Evolutionary conservation across 2,888 invertebrate species (phyloP).

Genomic region (Anthrax anthrax): DNA sequence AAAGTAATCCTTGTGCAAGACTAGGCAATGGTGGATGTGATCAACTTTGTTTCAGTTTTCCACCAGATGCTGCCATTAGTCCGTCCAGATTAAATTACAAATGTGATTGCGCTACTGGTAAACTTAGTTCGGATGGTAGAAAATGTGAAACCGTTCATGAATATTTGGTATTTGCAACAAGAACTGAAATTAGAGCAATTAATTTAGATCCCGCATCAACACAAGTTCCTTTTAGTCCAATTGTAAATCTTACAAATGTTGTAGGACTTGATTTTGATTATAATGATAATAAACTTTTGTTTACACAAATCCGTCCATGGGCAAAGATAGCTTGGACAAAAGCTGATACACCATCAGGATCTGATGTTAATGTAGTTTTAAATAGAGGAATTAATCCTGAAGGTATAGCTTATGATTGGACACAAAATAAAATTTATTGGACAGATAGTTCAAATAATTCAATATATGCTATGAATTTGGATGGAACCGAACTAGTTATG

Average conservation of each 20-base stretch:
- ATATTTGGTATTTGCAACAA: constrained; percentile 83
- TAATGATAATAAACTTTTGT: constrained; percentile 70
- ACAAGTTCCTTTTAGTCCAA: constrained; percentile 69
- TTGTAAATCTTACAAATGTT: constrained; percentile 77
- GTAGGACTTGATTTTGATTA: constrained; percentile 95
- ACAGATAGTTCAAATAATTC: constrained; percentile 90
- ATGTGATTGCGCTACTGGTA: constrained; percentile 90
- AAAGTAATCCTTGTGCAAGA: constrained; percentile 64
- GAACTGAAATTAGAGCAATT: constrained; percentile 86
- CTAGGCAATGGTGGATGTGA: constrained; percentile 74
- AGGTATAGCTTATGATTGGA: constrained; percentile 95
- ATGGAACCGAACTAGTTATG: constrained; percentile 76
- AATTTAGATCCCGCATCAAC: constrained; percentile 72
- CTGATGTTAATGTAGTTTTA: constrained; percentile 51
- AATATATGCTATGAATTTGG: constrained; percentile 87
- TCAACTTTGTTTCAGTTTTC: constrained; percentile 90
- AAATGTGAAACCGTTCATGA: constrained; percentile 75
- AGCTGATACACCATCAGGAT: constrained; percentile 49
- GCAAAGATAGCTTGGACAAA: constrained; percentile 73
- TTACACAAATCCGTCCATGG: constrained; percentile 87
- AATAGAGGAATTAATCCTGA: constrained; percentile 78
- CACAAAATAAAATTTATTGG: constrained; percentile 94
- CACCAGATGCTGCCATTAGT: constrained; percentile 44
- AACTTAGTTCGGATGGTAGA: constrained; percentile 47
- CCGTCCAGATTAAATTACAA: constrained; percentile 40